Conservation (phyloP, 2,113 vertebrate genomes). For the Phrynosoma platyrhinos region DNA sequence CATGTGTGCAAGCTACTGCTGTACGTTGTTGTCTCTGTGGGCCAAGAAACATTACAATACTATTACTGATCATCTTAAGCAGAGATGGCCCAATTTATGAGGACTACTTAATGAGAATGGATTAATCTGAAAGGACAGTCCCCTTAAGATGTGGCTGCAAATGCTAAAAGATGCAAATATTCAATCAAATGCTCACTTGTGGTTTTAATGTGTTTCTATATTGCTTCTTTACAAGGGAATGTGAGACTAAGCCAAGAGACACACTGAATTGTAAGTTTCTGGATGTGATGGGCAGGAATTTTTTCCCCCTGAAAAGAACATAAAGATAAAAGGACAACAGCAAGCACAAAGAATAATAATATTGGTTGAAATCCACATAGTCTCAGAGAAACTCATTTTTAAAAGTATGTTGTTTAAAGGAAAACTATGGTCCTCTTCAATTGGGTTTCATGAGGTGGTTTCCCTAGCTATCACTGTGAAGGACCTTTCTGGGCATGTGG, state of each 20-base stretch:
- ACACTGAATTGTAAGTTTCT: background rate
- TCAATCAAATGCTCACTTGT: conserved; percentile 17
- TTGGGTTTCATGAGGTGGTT: background rate
- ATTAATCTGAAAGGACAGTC: conserved; percentile 41
- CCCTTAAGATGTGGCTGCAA: conserved; percentile 37
- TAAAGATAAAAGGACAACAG: background rate
- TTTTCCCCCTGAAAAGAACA: background rate
- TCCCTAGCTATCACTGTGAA: background rate
- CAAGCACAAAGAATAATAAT: background rate
- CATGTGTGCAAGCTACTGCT: background rate
- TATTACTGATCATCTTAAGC: conserved; percentile 38
- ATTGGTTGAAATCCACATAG: background rate
- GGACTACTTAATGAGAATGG: conserved; percentile 39
- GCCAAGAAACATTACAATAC: conserved; percentile 13
- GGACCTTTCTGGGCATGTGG: background rate
- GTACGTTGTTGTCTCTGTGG: background rate
- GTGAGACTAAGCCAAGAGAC: background rate
- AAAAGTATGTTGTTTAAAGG: background rate
- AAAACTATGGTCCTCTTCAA: background rate
- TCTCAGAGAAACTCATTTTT: background rate
- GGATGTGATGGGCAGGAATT: background rate
- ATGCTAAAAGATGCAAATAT: conserved; percentile 55
- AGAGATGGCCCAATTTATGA: conserved; percentile 51
- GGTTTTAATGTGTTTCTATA: background rate
- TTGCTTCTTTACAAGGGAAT: conserved; percentile 11